Evolutionary conservation across 1,140 invertebrate genomes (phyloP).

Genomic region (Parapsyche elsis): DNA sequence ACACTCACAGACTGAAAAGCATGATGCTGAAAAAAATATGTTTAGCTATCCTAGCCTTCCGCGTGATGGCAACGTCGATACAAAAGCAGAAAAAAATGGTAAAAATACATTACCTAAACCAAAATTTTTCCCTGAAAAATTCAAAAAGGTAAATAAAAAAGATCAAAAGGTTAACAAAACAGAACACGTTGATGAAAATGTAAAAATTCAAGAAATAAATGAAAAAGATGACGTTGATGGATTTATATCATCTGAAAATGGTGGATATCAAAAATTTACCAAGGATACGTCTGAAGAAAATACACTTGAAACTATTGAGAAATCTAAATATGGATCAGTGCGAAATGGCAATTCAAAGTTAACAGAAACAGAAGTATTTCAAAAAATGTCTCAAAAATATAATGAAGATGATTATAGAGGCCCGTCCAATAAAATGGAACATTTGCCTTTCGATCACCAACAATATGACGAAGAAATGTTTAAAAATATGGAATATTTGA

Average conservation of each 20-base stretch:
- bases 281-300: conserved; percentile 22
- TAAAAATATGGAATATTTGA: conserved; percentile 53
- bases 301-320: conserved; percentile 49
- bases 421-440: neutral
- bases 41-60: conserved; percentile 47
- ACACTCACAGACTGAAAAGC: conserved; percentile 60
- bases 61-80: conserved; percentile 30
- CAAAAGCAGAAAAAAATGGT: conserved; percentile 35
- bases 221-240: conserved; percentile 45
- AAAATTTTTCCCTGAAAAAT: conserved; percentile 52
- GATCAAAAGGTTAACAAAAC: conserved; percentile 11
- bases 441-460: neutral
- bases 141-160: conserved; percentile 50
- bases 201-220: conserved; percentile 36
- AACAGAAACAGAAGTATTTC: conserved; percentile 36
- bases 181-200: neutral
- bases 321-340: conserved; percentile 61
- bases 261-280: conserved; percentile 51
- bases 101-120: conserved; percentile 39
- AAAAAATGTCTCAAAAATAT: conserved; percentile 27
- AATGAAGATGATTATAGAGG: neutral
- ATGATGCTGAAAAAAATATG: conserved; percentile 59
- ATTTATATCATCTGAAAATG: conserved; percentile 43
- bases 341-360: conserved; percentile 58
- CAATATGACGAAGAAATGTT: conserved; percentile 49